Evolutionary conservation across 2,113 vertebrate genomes (phyloP).

Genomic region (Notothenia coriiceps): DNA sequence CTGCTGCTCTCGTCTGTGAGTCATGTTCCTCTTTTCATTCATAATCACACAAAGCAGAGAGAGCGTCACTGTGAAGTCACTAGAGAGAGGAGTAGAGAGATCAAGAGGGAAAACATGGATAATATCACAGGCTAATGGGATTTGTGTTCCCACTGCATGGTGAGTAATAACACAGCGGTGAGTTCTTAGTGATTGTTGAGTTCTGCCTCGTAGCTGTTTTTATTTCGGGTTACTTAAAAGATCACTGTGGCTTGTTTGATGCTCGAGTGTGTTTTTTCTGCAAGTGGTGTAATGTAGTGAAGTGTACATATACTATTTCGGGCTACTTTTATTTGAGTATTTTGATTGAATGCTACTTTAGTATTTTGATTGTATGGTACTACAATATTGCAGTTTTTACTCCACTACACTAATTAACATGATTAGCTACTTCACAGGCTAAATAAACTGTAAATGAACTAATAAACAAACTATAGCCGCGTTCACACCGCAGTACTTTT

Average conservation of each 20-base stretch:
- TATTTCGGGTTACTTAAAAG: conserved; percentile 17
- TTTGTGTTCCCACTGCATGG: conserved; percentile 19
- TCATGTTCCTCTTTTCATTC: conserved; percentile 74
- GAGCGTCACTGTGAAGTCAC: conserved; percentile 30
- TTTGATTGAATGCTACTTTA: too few relatives aligned
- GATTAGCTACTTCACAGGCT: too few relatives aligned
- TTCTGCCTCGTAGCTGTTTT: conserved; percentile 2
- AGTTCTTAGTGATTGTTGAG: conserved; percentile 19
- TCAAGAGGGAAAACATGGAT: neutral
- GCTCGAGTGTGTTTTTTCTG: conserved; percentile 15
- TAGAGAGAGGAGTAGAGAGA: conserved; percentile 13
- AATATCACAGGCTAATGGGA: conserved; percentile 10
- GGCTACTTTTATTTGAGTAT: too few relatives aligned
- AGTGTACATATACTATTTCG: too few relatives aligned
- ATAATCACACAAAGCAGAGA: conserved; percentile 29
- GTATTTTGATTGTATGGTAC: too few relatives aligned
- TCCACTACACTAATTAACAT: too few relatives aligned
- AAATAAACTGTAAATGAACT: too few relatives aligned
- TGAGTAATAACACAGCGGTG: conserved; percentile 9
- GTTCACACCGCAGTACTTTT: too few relatives aligned
- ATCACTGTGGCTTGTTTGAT: conserved; percentile 1
- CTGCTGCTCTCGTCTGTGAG: conserved; percentile 31
- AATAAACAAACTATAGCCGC: too few relatives aligned
- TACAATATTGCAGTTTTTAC: too few relatives aligned
- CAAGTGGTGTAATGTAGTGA: neutral